Evolutionary conservation across 2,797 vertebrate genomes (phyloP).

Genomic region (Brotula barbata): DNA sequence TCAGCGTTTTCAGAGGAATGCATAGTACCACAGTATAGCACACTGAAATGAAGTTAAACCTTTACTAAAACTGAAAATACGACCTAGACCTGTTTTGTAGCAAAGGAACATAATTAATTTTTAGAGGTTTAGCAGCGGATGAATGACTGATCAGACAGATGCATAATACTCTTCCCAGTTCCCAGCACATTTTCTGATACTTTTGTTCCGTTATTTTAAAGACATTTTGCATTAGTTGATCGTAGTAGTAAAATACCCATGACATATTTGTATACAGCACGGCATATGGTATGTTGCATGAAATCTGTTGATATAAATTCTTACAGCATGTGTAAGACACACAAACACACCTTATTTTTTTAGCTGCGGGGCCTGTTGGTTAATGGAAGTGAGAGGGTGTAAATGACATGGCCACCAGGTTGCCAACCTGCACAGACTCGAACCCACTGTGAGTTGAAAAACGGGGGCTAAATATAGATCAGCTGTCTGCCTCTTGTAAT

Average conservation of each 20-base stretch:
- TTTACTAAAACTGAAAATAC: no score
- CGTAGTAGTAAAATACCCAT: no score
- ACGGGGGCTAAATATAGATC: conserved; percentile 60
- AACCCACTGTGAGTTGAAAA: conserved; percentile 34
- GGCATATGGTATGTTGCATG: no score
- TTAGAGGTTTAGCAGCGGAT: no score
- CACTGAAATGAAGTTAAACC: no score
- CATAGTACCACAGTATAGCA: background rate
- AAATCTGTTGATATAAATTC: background rate
- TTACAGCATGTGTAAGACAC: background rate
- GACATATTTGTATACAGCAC: no score
- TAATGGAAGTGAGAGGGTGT: conserved; percentile 54
- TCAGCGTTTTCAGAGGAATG: conserved; percentile 8
- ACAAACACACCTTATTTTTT: background rate
- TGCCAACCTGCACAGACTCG: conserved; percentile 43
- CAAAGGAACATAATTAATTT: no score
- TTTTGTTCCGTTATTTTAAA: no score
- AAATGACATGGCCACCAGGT: conserved; percentile 61
- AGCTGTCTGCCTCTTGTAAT: conserved; percentile 55
- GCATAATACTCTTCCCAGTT: no score
- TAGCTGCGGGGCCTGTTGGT: conserved; percentile 18
- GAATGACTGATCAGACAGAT: background rate
- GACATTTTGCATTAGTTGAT: no score
- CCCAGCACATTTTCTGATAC: no score
- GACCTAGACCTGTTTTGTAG: no score